Conservation (phyloP, 92 coral and sea anemone species). For the Phenganax subtilis region DNA sequence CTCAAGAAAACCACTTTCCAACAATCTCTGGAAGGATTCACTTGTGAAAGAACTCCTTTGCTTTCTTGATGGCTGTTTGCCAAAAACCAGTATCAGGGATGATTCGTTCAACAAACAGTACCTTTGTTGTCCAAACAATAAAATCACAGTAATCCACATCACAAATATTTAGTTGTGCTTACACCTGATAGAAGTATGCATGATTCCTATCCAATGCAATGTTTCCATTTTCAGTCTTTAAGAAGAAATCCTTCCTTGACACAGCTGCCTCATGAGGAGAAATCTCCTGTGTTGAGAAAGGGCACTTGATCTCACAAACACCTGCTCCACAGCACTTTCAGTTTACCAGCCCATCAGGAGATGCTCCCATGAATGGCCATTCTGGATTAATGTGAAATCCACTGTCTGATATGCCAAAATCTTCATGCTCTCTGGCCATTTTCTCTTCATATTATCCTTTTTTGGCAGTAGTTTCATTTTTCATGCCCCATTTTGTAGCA, state of each 20-base stretch:
- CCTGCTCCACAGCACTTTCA: conserved; percentile 37
- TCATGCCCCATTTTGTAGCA: conserved; percentile 34
- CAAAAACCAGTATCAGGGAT: no score
- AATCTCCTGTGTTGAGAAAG: conserved; percentile 25
- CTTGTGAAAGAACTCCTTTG: no score
- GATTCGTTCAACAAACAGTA: no score
- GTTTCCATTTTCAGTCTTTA: conserved; percentile 23
- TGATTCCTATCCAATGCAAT: conserved; percentile 40
- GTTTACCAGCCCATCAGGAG: conserved; percentile 34
- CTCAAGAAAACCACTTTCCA: no score
- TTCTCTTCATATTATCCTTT: conserved; percentile 30
- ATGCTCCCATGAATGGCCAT: conserved; percentile 43
- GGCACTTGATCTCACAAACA: conserved; percentile 39
- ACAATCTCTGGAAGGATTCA: no score
- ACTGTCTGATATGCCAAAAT: conserved; percentile 20
- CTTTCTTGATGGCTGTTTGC: no score
- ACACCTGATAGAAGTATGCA: conserved; percentile 55
- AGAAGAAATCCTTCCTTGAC: conserved; percentile 43
- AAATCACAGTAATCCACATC: not conserved
- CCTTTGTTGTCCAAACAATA: no score
- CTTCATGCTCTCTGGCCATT: conserved; percentile 13
- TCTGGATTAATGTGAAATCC: conserved; percentile 34
- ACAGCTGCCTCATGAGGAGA: conserved; percentile 28
- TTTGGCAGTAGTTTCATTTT: not conserved
- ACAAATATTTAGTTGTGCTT: not conserved